Percentiles rank a stretch among this genome's conserved stretches.
phyloP scores from a whole-genome alignment of 1,140 invertebrate genomes.

The Drosophila virilis region DNA sequence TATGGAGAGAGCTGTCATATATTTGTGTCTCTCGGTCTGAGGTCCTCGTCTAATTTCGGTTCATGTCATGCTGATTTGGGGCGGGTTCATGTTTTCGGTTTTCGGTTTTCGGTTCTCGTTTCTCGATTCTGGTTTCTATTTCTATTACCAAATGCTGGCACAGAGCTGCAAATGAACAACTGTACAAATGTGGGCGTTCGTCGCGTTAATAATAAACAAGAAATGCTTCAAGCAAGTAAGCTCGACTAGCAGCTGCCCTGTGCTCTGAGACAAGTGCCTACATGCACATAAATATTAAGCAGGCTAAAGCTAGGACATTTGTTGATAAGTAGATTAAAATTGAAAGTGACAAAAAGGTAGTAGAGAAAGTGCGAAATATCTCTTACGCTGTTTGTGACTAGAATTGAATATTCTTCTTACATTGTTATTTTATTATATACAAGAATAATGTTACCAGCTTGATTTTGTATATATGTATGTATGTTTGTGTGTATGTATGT shows the following conservation, averaged over 20 bases:
- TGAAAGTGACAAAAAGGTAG: too few species aligned
- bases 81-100: conserved; percentile 4
- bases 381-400: too few species aligned
- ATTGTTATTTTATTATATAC: too few species aligned
- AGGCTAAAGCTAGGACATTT: too few species aligned
- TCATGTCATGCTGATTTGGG: conserved; percentile 37
- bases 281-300: too few species aligned
- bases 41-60: conserved; percentile 40
- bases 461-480: not conserved
- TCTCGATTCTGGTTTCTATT: conserved; percentile 1
- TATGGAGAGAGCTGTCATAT: conserved; percentile 32
- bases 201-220: conserved; percentile 68
- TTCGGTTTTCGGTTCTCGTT: conserved; percentile 18
- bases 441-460: too few species aligned
- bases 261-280: not conserved
- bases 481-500: not conserved
- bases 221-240: not conserved
- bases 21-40: conserved; percentile 12
- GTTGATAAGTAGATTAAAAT: too few species aligned
- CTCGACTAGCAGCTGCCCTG: not conserved
- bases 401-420: too few species aligned
- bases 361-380: too few species aligned
- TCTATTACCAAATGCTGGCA: conserved; percentile 13
- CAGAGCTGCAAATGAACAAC: conserved; percentile 64
- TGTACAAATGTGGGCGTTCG: conserved; percentile 60